A percentile compares a stretch with the other conserved stretches of the same genome.
Conservation (phyloP, 2,888 invertebrate genomes). For the Oscheius myriophilus region DNA sequence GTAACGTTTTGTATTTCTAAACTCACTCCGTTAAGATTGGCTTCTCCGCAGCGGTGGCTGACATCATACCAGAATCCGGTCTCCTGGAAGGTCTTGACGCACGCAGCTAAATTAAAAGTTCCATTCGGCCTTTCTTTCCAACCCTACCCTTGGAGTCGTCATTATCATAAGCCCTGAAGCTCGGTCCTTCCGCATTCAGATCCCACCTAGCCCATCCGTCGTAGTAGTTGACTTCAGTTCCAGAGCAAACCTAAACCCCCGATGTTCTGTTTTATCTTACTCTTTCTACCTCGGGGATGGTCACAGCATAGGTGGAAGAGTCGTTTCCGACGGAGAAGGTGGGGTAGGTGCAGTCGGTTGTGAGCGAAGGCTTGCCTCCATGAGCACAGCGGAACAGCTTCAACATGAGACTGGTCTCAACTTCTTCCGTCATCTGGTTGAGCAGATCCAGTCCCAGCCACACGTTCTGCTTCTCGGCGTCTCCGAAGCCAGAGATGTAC, state of each 20-base stretch:
- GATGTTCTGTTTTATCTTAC: neutral
- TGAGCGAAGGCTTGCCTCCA: slow-evolving; percentile 35
- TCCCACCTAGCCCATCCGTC: slow-evolving; percentile 63
- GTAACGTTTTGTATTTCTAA: too few species aligned
- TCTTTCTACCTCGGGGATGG: slow-evolving; percentile 7
- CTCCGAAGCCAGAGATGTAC: slow-evolving; percentile 49
- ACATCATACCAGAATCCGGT: slow-evolving; percentile 61
- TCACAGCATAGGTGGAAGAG: slow-evolving; percentile 15
- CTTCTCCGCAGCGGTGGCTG: slow-evolving; percentile 46
- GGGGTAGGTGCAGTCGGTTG: slow-evolving; percentile 51
- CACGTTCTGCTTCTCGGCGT: slow-evolving; percentile 32
- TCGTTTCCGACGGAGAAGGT: slow-evolving; percentile 26
- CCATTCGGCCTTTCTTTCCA: neutral
- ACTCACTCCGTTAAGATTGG: slow-evolving; percentile 57
- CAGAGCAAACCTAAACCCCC: slow-evolving; percentile 40
- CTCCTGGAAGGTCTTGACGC: slow-evolving; percentile 40
- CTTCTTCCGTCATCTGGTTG: slow-evolving; percentile 47
- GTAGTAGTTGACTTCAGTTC: slow-evolving; percentile 55
- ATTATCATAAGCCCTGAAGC: slow-evolving; percentile 51
- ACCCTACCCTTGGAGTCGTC: slow-evolving; percentile 16
- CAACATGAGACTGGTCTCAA: slow-evolving; percentile 51
- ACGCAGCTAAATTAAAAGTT: slow-evolving; percentile 4
- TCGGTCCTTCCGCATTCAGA: slow-evolving; percentile 49
- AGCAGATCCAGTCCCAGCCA: slow-evolving; percentile 60
- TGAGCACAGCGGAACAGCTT: slow-evolving; percentile 49